These are phyloP conservation scores for Daktulosphaira vitifoliae DNA, from an alignment of 1,140 invertebrate species.

Conservation along the genomic window DNA sequence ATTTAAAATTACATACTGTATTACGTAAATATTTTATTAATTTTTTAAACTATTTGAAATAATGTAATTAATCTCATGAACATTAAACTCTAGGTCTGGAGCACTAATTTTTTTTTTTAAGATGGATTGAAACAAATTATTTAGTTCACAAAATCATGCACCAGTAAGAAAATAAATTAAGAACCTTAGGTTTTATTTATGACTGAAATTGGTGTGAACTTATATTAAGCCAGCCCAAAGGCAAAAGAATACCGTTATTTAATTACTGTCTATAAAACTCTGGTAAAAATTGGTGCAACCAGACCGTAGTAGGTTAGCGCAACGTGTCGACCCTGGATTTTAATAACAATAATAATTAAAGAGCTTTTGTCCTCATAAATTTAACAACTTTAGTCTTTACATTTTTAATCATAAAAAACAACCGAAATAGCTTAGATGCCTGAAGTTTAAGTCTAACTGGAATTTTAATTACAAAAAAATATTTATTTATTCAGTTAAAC, in stretches of 20 bases:
- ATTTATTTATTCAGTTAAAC: too few species aligned
- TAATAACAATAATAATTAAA: slow-evolving; percentile 33
- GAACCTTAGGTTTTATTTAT: slow-evolving; percentile 1
- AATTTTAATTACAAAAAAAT: too few species aligned
- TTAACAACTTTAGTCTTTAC: slow-evolving; percentile 11
- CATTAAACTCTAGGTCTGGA: too few species aligned
- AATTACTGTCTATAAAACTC: background rate
- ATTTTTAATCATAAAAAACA: background rate
- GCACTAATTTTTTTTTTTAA: too few species aligned
- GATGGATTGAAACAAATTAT: too few species aligned
- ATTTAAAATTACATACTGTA: too few species aligned
- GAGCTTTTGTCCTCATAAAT: slow-evolving; percentile 24
- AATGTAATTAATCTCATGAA: too few species aligned
- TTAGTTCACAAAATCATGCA: too few species aligned
- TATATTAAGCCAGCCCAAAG: too few species aligned
- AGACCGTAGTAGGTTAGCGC: background rate
- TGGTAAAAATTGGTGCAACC: slow-evolving; percentile 21
- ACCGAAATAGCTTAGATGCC: slow-evolving; percentile 2
- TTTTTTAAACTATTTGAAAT: too few species aligned
- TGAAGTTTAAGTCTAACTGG: too few species aligned
- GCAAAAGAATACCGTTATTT: slow-evolving; percentile 7
- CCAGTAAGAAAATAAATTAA: background rate
- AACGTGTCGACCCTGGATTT: background rate
- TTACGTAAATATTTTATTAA: too few species aligned
- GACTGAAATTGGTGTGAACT: background rate